Conservation (phyloP, 2,888 invertebrate genomes). For the Meandrusa payeni region DNA sequence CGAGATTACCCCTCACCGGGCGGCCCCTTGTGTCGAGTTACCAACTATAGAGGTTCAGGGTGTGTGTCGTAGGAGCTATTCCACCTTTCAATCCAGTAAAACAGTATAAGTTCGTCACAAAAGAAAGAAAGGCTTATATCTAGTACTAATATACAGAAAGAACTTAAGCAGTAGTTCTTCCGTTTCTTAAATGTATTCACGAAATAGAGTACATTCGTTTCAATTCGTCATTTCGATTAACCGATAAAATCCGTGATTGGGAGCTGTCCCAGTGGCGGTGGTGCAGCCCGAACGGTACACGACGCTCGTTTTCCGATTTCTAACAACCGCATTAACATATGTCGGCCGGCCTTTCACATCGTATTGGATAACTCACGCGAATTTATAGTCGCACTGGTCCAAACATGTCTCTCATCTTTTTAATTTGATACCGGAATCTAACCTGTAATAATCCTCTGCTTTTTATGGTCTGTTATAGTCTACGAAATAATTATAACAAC, state of each 20-base stretch:
- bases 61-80: too few species aligned
- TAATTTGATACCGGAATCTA: conserved; percentile 2
- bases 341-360: conserved; percentile 64
- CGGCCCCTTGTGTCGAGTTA: too few species aligned
- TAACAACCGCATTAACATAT: conserved; percentile 68
- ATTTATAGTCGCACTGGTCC: conserved; percentile 28
- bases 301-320: conserved; percentile 61
- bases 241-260: conserved; percentile 33
- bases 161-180: conserved; percentile 21
- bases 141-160: too few species aligned
- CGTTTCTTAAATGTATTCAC: conserved; percentile 31
- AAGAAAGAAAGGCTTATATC: too few species aligned
- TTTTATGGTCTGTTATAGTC: neutral
- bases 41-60: too few species aligned
- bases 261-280: conserved; percentile 39
- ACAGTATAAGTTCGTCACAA: too few species aligned
- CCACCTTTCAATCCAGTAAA: too few species aligned
- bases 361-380: conserved; percentile 60
- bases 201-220: conserved; percentile 34
- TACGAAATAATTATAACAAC: too few species aligned
- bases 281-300: conserved; percentile 41
- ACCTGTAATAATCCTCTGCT: neutral
- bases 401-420: conserved; percentile 23
- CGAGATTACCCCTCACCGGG: too few species aligned
- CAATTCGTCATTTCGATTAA: conserved; percentile 30